These are phyloP conservation scores for Philopotamus ludificatus DNA, from an alignment of 1,140 invertebrate genomes.

Conservation along the genomic window DNA sequence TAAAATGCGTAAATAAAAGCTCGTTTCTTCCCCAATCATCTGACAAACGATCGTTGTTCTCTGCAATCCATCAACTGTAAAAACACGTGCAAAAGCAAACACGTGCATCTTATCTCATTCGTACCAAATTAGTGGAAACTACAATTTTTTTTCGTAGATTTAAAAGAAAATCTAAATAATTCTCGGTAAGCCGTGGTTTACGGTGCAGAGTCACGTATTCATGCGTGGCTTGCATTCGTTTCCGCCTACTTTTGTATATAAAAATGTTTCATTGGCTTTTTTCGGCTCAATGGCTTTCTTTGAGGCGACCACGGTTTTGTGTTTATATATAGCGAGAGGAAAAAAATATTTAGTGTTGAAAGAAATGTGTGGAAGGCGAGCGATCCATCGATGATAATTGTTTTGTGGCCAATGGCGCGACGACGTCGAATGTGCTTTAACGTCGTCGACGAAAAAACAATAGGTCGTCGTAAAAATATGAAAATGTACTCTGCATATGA, in stretches of 20 bases:
- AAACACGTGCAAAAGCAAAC: background rate
- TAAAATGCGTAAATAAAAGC: too few species aligned
- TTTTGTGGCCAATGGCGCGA: background rate
- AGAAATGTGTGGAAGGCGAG: too few species aligned
- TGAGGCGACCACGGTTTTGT: background rate
- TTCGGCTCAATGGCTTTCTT: background rate
- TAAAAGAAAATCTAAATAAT: slow-evolving; percentile 4
- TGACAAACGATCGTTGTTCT: background rate
- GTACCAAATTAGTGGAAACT: slow-evolving; percentile 10
- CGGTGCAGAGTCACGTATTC: slow-evolving; percentile 18
- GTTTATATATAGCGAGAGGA: background rate
- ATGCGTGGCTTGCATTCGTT: slow-evolving; percentile 20
- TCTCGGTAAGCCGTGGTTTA: slow-evolving; percentile 23
- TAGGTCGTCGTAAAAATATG: background rate
- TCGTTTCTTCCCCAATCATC: background rate
- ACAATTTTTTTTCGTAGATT: slow-evolving; percentile 1
- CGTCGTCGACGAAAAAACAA: background rate
- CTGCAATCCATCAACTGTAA: background rate
- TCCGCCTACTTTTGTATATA: slow-evolving; percentile 22
- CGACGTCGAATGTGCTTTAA: background rate
- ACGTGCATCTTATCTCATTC: background rate
- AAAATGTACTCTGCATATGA: too few species aligned
- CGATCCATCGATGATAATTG: background rate
- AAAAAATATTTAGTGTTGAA: background rate
- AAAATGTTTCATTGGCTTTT: slow-evolving; percentile 7